Base-by-base conservation (phyloP, 2,797 vertebrate genomes). In the Megaceryle alcyon region DNA sequence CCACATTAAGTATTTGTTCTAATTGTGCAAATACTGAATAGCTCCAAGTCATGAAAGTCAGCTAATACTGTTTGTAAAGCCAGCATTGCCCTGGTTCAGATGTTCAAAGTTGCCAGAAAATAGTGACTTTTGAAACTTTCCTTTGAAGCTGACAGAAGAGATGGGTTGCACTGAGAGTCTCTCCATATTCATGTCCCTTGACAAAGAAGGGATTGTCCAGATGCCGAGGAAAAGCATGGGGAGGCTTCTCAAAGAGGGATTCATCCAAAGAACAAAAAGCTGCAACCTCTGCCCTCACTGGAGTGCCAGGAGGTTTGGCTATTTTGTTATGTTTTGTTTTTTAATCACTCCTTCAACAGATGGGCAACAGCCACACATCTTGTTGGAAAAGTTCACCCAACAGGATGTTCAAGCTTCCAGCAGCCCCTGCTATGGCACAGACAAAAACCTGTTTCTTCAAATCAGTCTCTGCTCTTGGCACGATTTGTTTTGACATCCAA, bases 131-230 rank as follows among this genome's bases (percentile, higher is more conserved):
- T 64, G 76, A 96, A 96, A 72, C 56, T 83, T 92, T 54, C 68
- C 72, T 96, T 85, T 96, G 96, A 97, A 71, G 57, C 43, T 54
- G 86, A 76, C 80, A 79, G 86, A 78, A 88, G 91, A 90, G 53
- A 83, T 0, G n/a, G 57, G 39, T 12, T 12, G 82, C 71, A 33
- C 75, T 44, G 64, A 13, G 77, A 76, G 31, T 85, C 90, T 92
- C 84, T 97, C 73, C 90, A 96, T 95, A 97, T 90, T 97, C 95
- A 96, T 81, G 66, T 14, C 9, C 57, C 63, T 90, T 82, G 72
- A 96, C 97, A 95, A 95, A 95, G 78, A 77, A 63, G 53, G 57
- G 25, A 82, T 89, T 94, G 83, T 88, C 79, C 82, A 89, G 90
- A 91, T 83, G 95, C 93, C 18, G 31, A 83, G 76, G 85, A n/a